Evolutionary conservation across 2,888 invertebrate genomes (phyloP).

Genomic region (Cactoblastis cactorum): DNA sequence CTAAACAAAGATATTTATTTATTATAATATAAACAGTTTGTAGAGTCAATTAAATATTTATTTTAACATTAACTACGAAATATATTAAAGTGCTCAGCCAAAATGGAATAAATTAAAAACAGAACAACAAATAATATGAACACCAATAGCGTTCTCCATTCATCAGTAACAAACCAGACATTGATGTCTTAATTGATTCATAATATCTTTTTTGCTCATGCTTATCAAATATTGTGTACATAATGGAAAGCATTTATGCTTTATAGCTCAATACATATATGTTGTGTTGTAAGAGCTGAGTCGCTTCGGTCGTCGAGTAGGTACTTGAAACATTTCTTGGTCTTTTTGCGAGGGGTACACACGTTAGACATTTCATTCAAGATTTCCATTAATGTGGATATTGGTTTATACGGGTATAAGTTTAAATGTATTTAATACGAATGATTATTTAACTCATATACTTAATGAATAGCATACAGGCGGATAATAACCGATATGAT

Average conservation of each 20-base stretch:
- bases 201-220: background rate
- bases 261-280: too few relatives aligned
- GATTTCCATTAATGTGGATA: too few relatives aligned
- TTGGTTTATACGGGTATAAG: too few relatives aligned
- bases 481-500: too few relatives aligned
- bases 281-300: background rate
- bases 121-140: background rate
- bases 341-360: background rate
- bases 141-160: background rate
- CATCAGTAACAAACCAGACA: background rate
- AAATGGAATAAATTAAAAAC: background rate
- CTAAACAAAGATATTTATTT: too few relatives aligned
- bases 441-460: too few relatives aligned
- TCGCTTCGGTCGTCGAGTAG: background rate
- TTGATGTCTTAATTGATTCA: conserved; percentile 7
- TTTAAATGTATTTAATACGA: too few relatives aligned
- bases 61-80: too few relatives aligned
- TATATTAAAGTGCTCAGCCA: too few relatives aligned
- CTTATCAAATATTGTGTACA: background rate
- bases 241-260: background rate
- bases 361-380: background rate
- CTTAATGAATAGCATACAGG: too few relatives aligned
- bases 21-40: too few relatives aligned
- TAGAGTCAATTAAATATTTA: too few relatives aligned
- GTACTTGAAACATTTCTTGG: background rate